Conservation (phyloP, 2,888 invertebrate species). For the Cacoxenus indagator region DNA sequence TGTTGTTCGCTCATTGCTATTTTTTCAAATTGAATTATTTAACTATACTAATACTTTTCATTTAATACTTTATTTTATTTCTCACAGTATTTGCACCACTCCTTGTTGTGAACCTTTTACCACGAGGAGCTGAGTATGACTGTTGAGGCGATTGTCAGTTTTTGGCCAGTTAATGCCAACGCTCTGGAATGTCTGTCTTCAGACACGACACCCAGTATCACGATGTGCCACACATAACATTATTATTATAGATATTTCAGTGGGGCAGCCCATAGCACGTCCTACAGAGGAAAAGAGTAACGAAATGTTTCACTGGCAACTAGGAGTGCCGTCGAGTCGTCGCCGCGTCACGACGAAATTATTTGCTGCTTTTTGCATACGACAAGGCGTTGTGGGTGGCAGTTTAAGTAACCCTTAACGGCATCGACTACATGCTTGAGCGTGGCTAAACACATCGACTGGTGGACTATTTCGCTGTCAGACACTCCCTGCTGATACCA, state of each 20-base stretch:
- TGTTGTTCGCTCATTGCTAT: constrained; percentile 2
- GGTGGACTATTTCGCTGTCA: too few relatives aligned
- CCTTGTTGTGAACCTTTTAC: background rate
- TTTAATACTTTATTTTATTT: constrained; percentile 5
- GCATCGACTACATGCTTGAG: background rate
- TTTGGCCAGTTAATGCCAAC: background rate
- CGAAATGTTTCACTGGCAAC: constrained; percentile 52
- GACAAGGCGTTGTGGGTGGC: background rate
- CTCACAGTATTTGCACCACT: background rate
- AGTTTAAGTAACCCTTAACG: constrained; percentile 9
- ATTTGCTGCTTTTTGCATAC: constrained; percentile 18
- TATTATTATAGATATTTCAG: constrained; percentile 35
- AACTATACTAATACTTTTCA: constrained; percentile 13
- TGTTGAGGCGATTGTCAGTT: background rate
- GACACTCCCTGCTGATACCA: constrained; percentile 10
- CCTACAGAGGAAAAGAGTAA: background rate
- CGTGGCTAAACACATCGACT: background rate
- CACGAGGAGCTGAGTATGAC: background rate
- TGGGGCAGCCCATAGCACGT: constrained; percentile 22
- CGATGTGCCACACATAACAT: constrained; percentile 46
- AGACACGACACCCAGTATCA: constrained; percentile 41
- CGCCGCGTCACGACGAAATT: constrained; percentile 44
- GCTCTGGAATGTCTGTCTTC: constrained; percentile 30
- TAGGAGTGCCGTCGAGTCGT: constrained; percentile 49
- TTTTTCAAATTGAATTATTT: constrained; percentile 2